Evolutionary conservation across 2,113 vertebrate genomes (phyloP).

Genomic region (Heloderma charlesbogerti): DNA sequence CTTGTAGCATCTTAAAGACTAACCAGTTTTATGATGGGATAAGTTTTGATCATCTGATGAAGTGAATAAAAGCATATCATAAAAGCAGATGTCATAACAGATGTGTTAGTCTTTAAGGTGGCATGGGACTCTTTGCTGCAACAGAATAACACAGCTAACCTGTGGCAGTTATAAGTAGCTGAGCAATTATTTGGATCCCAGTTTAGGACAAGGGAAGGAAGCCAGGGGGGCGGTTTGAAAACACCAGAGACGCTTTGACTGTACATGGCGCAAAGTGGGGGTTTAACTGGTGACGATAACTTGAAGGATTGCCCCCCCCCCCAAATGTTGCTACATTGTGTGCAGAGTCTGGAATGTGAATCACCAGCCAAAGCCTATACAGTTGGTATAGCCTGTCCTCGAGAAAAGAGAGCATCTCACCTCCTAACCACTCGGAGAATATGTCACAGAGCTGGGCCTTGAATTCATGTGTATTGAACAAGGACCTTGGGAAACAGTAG

Average conservation of each 20-base stretch:
- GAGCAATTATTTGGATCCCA: background rate
- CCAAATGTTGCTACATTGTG: background rate
- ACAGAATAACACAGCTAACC: background rate
- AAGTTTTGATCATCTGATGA: background rate
- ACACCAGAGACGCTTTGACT: background rate
- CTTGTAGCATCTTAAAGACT: background rate
- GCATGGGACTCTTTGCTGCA: background rate
- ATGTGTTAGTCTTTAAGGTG: background rate
- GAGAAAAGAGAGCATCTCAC: slow-evolving; percentile 43
- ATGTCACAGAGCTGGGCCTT: slow-evolving; percentile 71
- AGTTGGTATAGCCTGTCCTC: background rate
- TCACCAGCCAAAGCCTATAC: background rate
- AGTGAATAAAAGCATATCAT: background rate
- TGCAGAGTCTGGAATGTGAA: background rate
- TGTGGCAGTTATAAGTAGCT: background rate
- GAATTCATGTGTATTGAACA: slow-evolving; percentile 68
- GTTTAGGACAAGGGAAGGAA: slow-evolving; percentile 8
- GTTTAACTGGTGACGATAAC: background rate
- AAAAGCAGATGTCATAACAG: background rate
- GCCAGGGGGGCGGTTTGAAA: slow-evolving; percentile 6
- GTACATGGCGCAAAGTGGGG: background rate
- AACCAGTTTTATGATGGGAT: background rate
- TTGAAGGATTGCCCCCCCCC: background rate
- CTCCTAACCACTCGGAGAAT: slow-evolving; percentile 70
- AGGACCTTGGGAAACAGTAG: slow-evolving; percentile 71